Evolutionary conservation across 2,888 invertebrate genomes (phyloP).

Genomic region (Parnassius orleans): DNA sequence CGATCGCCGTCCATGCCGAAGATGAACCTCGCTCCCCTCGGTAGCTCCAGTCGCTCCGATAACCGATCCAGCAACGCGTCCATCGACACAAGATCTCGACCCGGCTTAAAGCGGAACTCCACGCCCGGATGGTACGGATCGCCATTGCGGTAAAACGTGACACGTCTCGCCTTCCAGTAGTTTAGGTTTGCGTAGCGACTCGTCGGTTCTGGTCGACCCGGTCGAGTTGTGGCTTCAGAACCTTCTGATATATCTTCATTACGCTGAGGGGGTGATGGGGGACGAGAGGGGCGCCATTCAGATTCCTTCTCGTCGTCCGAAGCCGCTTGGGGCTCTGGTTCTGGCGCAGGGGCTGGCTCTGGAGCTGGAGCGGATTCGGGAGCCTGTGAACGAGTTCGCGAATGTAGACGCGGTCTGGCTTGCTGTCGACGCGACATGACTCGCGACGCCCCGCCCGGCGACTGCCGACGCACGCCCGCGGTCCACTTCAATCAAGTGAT

Average conservation of each 20-base stretch:
- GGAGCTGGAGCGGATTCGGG: conserved; percentile 65
- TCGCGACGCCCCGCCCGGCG: conserved; percentile 57
- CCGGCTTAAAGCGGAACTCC: conserved; percentile 92
- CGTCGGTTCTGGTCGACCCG: conserved; percentile 78
- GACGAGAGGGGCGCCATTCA: conserved; percentile 69
- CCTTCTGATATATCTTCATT: conserved; percentile 73
- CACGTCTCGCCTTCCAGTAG: conserved; percentile 92
- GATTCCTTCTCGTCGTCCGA: conserved; percentile 79
- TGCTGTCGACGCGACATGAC: conserved; percentile 73
- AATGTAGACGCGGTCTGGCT: conserved; percentile 61
- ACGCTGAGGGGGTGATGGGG: conserved; percentile 63
- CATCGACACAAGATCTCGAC: conserved; percentile 91
- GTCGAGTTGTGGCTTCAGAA: conserved; percentile 80
- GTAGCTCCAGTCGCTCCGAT: conserved; percentile 92
- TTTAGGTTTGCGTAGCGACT: conserved; percentile 89
- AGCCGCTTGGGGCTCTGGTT: conserved; percentile 60
- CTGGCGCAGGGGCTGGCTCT: conserved; percentile 65
- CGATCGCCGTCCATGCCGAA: conserved; percentile 95
- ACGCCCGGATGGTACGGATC: conserved; percentile 95
- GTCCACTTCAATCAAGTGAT: conserved; percentile 40
- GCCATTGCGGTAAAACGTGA: conserved; percentile 96
- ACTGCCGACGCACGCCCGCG: conserved; percentile 60
- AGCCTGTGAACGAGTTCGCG: conserved; percentile 68
- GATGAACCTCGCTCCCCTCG: conserved; percentile 93
- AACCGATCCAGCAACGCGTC: conserved; percentile 93